Percentiles rank a stretch among this genome's conserved stretches.
These are phyloP conservation scores for Cosmopolites sordidus DNA, from an alignment of 2,888 invertebrate species.

Conservation along the genomic window DNA sequence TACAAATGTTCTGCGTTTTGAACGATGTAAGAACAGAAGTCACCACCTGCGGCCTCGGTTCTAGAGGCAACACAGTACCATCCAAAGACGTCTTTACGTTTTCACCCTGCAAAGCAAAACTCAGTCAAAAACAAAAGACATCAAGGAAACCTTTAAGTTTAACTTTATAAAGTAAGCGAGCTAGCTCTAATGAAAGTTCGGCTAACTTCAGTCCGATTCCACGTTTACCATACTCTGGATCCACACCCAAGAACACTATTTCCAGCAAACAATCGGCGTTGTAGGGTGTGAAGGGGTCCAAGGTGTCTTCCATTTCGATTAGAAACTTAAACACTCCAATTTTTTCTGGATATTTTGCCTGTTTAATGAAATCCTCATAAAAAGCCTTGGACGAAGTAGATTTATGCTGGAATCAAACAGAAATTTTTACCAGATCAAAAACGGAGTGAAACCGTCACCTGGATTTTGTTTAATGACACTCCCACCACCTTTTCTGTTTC, in stretches of 20 bases:
- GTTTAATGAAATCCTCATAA: conserved; percentile 7
- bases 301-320: conserved; percentile 57
- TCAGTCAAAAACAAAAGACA: background rate
- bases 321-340: conserved; percentile 60
- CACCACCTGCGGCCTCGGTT: conserved; percentile 52
- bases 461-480: conserved; percentile 65
- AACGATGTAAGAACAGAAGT: conserved; percentile 59
- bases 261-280: conserved; percentile 61
- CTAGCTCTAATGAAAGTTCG: conserved; percentile 54
- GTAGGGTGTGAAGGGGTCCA: conserved; percentile 60
- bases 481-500: conserved; percentile 55
- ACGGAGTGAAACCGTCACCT: conserved; percentile 34
- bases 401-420: conserved; percentile 14
- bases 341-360: conserved; percentile 52
- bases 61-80: conserved; percentile 29
- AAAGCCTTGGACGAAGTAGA: conserved; percentile 8
- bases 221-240: conserved; percentile 50
- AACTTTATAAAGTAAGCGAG: conserved; percentile 35
- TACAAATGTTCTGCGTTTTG: conserved; percentile 57
- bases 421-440: background rate
- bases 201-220: conserved; percentile 56
- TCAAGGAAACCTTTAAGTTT: background rate
- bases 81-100: conserved; percentile 31
- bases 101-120: conserved; percentile 24
- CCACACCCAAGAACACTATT: conserved; percentile 63